phyloP scores from a whole-genome alignment of 2,113 vertebrate species.

The Ochotona princeps region DNA sequence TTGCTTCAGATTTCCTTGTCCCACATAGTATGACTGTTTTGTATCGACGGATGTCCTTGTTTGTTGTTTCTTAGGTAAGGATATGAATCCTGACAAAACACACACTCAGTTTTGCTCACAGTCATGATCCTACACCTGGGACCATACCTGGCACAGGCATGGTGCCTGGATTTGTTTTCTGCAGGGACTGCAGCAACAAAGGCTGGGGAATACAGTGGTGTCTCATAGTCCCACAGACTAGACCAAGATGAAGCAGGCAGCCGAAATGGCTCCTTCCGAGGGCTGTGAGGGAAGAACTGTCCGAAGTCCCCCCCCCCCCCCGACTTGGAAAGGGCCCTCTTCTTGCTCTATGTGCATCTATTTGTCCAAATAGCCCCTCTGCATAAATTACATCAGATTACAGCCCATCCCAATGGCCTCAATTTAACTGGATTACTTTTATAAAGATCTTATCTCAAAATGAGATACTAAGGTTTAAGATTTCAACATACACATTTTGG shows the following conservation, averaged over 20 bases:
- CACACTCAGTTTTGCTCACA: neutral
- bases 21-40: neutral
- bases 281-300: neutral
- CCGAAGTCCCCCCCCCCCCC: neutral
- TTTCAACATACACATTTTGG: neutral
- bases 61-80: neutral
- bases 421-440: slow-evolving; percentile 32
- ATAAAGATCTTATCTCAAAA: neutral
- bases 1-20: neutral
- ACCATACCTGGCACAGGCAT: neutral
- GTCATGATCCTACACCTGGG: neutral
- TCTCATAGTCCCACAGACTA: neutral
- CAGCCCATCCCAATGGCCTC: neutral
- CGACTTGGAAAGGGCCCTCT: neutral
- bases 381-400: neutral
- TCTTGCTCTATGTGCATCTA: neutral
- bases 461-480: neutral
- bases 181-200: neutral
- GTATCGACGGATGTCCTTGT: neutral
- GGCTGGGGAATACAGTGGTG: neutral
- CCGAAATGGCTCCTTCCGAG: neutral
- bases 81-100: neutral
- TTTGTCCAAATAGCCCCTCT: neutral
- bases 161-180: neutral
- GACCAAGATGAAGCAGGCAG: neutral